A percentile compares a stretch with the other conserved stretches of the same genome.
Conservation (phyloP, 2,888 invertebrate species). For the Dryomyza anilis region DNA sequence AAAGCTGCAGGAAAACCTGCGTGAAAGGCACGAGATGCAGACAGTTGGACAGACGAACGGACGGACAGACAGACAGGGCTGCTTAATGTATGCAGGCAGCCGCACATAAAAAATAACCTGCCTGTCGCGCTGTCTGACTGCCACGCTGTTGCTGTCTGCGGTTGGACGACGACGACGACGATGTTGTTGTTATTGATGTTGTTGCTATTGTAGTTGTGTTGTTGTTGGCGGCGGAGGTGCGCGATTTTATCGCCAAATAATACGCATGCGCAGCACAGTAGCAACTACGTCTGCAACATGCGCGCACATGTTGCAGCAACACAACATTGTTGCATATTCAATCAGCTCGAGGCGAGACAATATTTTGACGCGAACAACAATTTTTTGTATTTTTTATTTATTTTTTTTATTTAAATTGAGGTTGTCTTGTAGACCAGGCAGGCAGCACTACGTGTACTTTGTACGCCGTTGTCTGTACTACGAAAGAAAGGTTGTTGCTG, state of each 20-base stretch:
- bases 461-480: no score
- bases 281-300: conserved; percentile 30
- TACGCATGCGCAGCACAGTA: conserved; percentile 42
- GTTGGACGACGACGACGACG: no score
- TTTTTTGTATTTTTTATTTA: neutral
- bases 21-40: neutral
- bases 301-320: conserved; percentile 10
- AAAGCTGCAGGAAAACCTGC: no score
- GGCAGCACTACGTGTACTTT: no score
- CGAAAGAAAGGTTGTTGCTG: no score
- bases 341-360: conserved; percentile 38
- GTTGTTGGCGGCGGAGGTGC: conserved; percentile 5
- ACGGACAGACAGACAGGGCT: neutral
- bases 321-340: conserved; percentile 32
- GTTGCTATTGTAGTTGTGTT: conserved; percentile 17
- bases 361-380: conserved; percentile 35
- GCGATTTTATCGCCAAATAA: conserved; percentile 27
- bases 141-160: neutral
- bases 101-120: conserved; percentile 36
- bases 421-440: neutral
- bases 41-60: no score
- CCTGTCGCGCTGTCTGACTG: conserved; percentile 22
- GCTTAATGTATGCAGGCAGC: conserved; percentile 19
- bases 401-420: conserved; percentile 4
- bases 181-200: neutral